These are phyloP conservation scores for Salvelinus fontinalis DNA, from an alignment of 2,113 vertebrate genomes.

Conservation along the genomic window DNA sequence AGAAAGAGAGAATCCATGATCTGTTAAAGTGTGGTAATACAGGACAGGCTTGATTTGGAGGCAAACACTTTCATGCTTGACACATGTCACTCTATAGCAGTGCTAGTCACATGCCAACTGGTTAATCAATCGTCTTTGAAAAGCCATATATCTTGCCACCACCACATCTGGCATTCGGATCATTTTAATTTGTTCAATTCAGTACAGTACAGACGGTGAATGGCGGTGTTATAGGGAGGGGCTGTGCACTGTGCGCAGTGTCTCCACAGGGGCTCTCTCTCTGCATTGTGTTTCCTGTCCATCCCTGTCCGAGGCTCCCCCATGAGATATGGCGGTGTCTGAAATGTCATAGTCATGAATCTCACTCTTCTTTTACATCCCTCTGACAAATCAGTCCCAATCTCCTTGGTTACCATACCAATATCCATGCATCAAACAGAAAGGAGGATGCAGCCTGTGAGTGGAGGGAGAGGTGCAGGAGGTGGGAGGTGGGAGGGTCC, in stretches of 20 bases:
- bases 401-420: conserved; percentile 58
- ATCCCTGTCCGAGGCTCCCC: not conserved
- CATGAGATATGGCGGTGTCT: conserved; percentile 26
- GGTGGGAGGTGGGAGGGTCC: conserved; percentile 45
- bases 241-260: not conserved
- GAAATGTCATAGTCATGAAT: conserved; percentile 56
- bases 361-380: conserved; percentile 44
- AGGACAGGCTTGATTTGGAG: not conserved
- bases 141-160: not conserved
- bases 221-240: not conserved
- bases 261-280: not conserved
- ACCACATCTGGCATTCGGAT: not conserved
- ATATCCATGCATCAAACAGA: conserved; percentile 32
- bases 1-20: not conserved
- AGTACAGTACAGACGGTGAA: conserved; percentile 11
- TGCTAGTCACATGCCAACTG: conserved; percentile 8
- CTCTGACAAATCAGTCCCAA: conserved; percentile 58
- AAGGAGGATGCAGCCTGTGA: conserved; percentile 19
- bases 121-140: not conserved
- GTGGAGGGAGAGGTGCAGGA: not conserved
- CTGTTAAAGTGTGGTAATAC: not conserved
- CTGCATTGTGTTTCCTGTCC: conserved; percentile 2
- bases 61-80: not conserved
- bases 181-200: conserved; percentile 7
- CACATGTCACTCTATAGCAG: not conserved